Base-by-base conservation (phyloP, 2,888 invertebrate genomes). In the Aphrophora alni region DNA sequence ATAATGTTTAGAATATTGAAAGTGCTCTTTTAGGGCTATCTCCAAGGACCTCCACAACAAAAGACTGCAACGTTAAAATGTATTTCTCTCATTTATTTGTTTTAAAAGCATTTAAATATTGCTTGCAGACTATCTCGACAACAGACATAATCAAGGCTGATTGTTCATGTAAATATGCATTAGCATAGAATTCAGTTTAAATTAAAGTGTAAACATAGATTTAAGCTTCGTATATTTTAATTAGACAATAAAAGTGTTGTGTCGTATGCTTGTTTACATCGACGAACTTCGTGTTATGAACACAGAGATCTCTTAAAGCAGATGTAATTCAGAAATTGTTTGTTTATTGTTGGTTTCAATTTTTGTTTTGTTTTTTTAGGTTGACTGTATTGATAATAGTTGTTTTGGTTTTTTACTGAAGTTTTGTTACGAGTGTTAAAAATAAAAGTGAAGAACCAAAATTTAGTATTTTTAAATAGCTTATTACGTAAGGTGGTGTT, bases 181-280 rank as follows among this genome's bases (percentile, higher is more conserved):
- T 59, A 59, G 59, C n/a, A 3, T 59, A 59, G 59, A 21, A 59
- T 21, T 59, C 59, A 21, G 59, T 59, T 59, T 21, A n/a, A 59
- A 21, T 7, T 21, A 59, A 59, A 59, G 10, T 59, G 59, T 59
- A 59, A 21, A 21, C 59, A 8, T 59, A 59, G 59, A 12, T 21
- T 59, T 59, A 59, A 59, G n/a, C 59, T 59, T 59, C 59, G 59
- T 59, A 59, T 59, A 14, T 59, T 59, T 59, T 59, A 10, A 59
- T 21, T 59, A 59, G 59, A 59, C 59, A 59, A 59, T 59, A 59
- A 59, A n/a, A 59, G 59, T 59, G 59, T 59, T 21, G 59, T 59
- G 59, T 59, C 21, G 59, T 59, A 59, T 59, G 59, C 59, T 59
- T 59, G 59, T 59, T n/a, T 59, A 59, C n/a, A 59, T 59, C 21